phyloP scores from a whole-genome alignment of 1,140 invertebrate genomes.

The Danaus plexippus region DNA sequence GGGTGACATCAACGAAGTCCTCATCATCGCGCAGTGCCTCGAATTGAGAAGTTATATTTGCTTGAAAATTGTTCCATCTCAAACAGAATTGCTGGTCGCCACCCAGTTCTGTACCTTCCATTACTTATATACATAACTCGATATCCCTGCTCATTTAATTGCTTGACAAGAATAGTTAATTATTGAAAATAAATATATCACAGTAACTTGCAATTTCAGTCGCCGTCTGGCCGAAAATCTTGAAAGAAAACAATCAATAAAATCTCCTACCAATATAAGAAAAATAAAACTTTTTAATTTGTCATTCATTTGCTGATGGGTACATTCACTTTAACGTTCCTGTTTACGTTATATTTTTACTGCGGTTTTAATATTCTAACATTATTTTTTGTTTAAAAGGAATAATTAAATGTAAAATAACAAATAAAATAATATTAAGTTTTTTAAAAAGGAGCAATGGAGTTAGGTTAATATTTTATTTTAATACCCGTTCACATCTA shows the following conservation, averaged over 20 bases:
- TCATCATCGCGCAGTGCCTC: constrained; percentile 84
- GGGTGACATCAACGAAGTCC: constrained; percentile 87
- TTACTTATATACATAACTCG: constrained; percentile 73
- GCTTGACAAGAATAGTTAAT: constrained; percentile 71
- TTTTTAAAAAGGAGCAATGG: too few relatives aligned
- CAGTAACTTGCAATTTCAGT: constrained; percentile 72
- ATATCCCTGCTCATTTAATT: constrained; percentile 72
- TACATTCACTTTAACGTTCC: constrained; percentile 69
- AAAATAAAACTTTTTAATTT: constrained; percentile 74
- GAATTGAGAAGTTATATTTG: constrained; percentile 87
- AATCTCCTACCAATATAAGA: constrained; percentile 73
- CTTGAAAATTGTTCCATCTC: constrained; percentile 94
- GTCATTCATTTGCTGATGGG: constrained; percentile 68
- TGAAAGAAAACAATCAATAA: constrained; percentile 74
- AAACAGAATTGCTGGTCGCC: constrained; percentile 90
- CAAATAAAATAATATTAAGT: neutral
- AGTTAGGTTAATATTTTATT: too few relatives aligned
- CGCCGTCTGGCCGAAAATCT: constrained; percentile 72
- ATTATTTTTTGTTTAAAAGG: neutral
- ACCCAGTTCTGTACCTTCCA: constrained; percentile 74
- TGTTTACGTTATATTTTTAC: constrained; percentile 34
- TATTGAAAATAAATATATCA: constrained; percentile 72
- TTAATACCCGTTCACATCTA: too few relatives aligned
- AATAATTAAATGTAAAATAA: neutral
- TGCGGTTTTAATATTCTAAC: constrained; percentile 19